phyloP scores from a whole-genome alignment of 2,888 invertebrate genomes.

The Nezara viridula region DNA sequence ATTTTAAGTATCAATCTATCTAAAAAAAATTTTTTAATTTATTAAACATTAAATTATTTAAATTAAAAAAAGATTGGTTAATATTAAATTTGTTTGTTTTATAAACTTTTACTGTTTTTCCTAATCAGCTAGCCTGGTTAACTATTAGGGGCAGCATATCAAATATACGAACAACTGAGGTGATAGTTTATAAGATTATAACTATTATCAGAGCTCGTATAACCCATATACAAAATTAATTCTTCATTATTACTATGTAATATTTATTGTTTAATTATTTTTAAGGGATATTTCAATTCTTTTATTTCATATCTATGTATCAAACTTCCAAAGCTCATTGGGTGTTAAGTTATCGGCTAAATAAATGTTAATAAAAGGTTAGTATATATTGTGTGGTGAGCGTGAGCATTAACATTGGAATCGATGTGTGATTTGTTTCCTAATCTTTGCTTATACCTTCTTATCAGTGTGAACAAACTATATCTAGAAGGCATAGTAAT shows the following conservation, averaged over 20 bases:
- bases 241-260: neutral
- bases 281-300: neutral
- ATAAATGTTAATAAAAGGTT: conserved; percentile 11
- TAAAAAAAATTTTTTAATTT: too few species aligned
- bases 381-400: neutral
- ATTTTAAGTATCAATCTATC: too few species aligned
- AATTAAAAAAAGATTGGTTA: too few species aligned
- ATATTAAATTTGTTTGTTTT: too few species aligned
- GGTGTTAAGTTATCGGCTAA: neutral
- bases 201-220: neutral
- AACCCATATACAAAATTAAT: neutral
- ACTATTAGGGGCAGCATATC: too few species aligned
- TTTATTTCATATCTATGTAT: neutral
- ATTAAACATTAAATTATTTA: too few species aligned
- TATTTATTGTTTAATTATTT: neutral
- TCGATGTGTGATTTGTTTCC: neutral
- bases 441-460: neutral
- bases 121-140: too few species aligned
- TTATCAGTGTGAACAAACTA: neutral
- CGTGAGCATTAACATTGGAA: conserved; percentile 16
- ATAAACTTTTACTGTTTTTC: too few species aligned
- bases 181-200: neutral
- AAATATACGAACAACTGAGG: neutral
- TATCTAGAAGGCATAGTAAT: neutral
- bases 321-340: neutral